Evolutionary conservation across 30 jellyfish, hydroid and myxozoan species (phyloP).

Genomic region (Pelagia noctiluca): DNA sequence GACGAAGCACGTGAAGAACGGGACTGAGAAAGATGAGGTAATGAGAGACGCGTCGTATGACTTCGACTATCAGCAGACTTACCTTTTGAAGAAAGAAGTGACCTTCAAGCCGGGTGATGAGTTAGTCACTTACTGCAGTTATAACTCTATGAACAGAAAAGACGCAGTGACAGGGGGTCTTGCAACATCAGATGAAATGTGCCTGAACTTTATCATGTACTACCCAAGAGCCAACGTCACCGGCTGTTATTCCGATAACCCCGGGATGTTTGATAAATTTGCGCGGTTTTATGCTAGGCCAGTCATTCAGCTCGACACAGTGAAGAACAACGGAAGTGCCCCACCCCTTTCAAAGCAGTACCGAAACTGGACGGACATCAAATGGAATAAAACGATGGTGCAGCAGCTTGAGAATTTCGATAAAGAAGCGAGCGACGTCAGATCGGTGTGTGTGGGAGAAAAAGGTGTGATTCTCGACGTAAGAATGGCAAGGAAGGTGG

Average conservation of each 20-base stretch:
- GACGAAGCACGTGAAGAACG: constrained; percentile 62
- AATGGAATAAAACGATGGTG: not conserved
- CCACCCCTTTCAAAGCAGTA: not conserved
- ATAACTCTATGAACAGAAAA: constrained; percentile 39
- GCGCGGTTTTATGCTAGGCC: not conserved
- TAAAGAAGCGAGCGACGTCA: not conserved
- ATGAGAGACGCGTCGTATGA: constrained; percentile 56
- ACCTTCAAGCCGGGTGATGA: constrained; percentile 40
- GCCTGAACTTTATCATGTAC: not conserved
- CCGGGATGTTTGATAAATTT: not conserved
- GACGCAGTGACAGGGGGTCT: constrained; percentile 32
- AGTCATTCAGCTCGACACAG: not conserved
- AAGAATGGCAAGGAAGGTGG: not conserved
- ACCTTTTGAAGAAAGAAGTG: not conserved
- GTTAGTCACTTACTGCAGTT: constrained; percentile 43
- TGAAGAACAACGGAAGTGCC: not conserved
- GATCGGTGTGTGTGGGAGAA: not conserved
- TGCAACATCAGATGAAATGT: not conserved
- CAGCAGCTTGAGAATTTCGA: not conserved
- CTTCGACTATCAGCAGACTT: constrained; percentile 48
- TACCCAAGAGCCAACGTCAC: not conserved
- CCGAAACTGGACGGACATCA: not conserved
- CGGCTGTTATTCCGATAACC: not conserved
- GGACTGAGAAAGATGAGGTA: constrained; percentile 53
- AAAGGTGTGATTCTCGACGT: not conserved